A percentile compares a stretch with the other conserved stretches of the same genome.
phyloP scores from a whole-genome alignment of 2,113 vertebrate species.

The Pan paniscus region DNA sequence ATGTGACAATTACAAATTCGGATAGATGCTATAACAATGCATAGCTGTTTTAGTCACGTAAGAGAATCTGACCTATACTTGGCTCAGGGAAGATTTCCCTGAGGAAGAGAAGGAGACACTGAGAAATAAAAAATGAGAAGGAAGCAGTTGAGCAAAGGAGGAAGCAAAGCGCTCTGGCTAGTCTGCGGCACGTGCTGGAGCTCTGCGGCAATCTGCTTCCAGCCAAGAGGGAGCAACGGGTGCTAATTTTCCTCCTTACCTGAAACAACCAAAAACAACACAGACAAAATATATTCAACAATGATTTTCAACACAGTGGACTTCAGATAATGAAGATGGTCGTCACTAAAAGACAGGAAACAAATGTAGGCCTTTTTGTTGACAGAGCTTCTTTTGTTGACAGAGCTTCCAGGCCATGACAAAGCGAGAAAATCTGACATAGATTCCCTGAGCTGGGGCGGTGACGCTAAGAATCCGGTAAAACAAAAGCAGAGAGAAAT shows the following conservation, averaged over 20 bases:
- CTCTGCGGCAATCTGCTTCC: not conserved
- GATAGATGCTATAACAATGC: not conserved
- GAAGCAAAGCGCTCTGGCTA: not conserved
- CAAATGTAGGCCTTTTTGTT: not conserved
- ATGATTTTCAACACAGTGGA: not conserved
- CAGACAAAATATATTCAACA: not conserved
- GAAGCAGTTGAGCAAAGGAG: not conserved
- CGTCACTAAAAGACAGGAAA: not conserved
- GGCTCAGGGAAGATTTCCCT: not conserved
- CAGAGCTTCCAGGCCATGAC: not conserved
- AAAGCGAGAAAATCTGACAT: not conserved
- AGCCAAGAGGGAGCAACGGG: not conserved
- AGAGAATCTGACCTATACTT: not conserved
- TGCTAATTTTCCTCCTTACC: not conserved
- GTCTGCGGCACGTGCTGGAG: not conserved
- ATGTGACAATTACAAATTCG: not conserved
- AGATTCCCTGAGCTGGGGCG: too few relatives aligned
- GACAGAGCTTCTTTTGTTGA: not conserved
- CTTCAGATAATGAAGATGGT: not conserved
- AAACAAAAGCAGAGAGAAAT: not conserved
- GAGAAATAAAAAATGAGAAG: not conserved
- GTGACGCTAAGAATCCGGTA: not conserved
- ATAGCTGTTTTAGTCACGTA: not conserved
- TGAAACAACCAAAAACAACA: not conserved
- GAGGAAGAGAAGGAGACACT: too few relatives aligned